These are phyloP conservation scores for Diplodus puntazzo DNA, from an alignment of 2,797 vertebrate species.

Conservation along the genomic window DNA sequence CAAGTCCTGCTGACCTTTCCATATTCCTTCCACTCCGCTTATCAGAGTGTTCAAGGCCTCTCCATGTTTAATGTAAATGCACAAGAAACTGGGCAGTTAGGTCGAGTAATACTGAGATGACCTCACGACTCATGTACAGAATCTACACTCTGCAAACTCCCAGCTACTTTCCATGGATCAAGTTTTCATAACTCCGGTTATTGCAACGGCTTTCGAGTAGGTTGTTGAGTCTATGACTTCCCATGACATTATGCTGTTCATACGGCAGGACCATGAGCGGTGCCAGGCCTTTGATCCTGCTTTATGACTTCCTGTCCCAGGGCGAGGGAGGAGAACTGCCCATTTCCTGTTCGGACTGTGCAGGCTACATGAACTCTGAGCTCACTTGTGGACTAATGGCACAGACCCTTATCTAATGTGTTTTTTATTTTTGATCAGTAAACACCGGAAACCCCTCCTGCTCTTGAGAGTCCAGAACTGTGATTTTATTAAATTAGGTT, in stretches of 20 bases:
- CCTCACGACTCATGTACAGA: background rate
- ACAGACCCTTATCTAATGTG: conserved; percentile 17
- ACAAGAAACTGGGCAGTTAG: background rate
- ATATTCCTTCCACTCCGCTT: conserved; percentile 41
- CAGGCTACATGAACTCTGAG: conserved; percentile 22
- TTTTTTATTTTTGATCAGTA: conserved; percentile 17
- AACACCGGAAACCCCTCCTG: conserved; percentile 16
- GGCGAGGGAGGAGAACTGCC: conserved; percentile 55
- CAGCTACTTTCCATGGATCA: conserved; percentile 2
- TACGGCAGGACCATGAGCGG: conserved; percentile 39
- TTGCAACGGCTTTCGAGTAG: conserved; percentile 15
- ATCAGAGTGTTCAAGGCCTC: conserved; percentile 12
- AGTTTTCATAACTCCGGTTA: conserved; percentile 19
- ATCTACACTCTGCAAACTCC: background rate
- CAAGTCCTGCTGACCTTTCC: conserved; percentile 38
- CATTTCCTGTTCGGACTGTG: conserved; percentile 64
- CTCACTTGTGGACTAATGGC: conserved; percentile 2
- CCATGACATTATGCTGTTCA: conserved; percentile 45
- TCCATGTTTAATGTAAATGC: conserved; percentile 25
- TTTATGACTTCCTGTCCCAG: conserved; percentile 79
- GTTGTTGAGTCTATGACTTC: conserved; percentile 43
- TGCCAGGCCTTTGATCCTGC: conserved; percentile 71
- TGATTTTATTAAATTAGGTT: conserved; percentile 14
- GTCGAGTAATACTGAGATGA: background rate
- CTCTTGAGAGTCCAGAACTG: background rate